Evolutionary conservation across 1,140 invertebrate species (phyloP).

Genomic region (Pseudomyrmex sp.): DNA sequence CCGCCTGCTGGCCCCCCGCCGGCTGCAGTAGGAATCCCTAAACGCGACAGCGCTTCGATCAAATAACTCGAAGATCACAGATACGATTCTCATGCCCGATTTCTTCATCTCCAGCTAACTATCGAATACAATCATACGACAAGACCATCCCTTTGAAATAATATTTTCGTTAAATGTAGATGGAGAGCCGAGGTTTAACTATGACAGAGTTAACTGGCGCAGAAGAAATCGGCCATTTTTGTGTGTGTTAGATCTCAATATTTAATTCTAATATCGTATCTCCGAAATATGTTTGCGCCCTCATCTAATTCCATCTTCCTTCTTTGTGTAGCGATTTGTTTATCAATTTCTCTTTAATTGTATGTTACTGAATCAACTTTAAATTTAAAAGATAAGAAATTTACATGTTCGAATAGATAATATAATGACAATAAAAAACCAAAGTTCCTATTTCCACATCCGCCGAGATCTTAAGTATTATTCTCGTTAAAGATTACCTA

Average conservation of each 20-base stretch:
- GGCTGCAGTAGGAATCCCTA: constrained; percentile 85
- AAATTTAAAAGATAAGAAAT: constrained; percentile 7
- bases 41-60: constrained; percentile 83
- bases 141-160: neutral
- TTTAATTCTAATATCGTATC: constrained; percentile 40
- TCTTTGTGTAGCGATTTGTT: constrained; percentile 25
- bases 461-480: constrained; percentile 23
- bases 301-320: constrained; percentile 43
- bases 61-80: constrained; percentile 69
- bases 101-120: constrained; percentile 55
- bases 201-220: constrained; percentile 52
- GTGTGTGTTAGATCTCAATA: neutral
- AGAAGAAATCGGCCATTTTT: constrained; percentile 55
- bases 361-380: constrained; percentile 18
- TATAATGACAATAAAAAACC: constrained; percentile 5
- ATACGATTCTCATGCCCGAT: constrained; percentile 56
- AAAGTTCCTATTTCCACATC: constrained; percentile 23
- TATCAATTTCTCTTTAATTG: neutral
- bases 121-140: constrained; percentile 21
- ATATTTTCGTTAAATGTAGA: neutral
- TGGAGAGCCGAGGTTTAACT: constrained; percentile 36
- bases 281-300: constrained; percentile 40
- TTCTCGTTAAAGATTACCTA: constrained; percentile 86
- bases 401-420: neutral
- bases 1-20: constrained; percentile 85